phyloP scores from a whole-genome alignment of 2,888 invertebrate species.

The Euplexia lucipara region DNA sequence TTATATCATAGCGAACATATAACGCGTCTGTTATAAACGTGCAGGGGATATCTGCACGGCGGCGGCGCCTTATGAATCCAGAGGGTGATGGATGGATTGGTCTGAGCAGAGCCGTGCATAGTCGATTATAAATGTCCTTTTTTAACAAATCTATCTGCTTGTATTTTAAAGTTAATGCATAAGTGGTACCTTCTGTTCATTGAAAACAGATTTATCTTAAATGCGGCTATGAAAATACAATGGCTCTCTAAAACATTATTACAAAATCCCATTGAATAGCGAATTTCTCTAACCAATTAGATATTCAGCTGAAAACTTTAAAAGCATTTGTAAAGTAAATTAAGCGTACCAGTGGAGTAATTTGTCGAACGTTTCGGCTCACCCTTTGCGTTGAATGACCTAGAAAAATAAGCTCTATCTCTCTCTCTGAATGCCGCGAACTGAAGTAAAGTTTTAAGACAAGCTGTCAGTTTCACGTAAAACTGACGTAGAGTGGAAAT shows the following conservation, averaged over 20 bases:
- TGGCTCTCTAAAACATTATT: constrained; percentile 30
- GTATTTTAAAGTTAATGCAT: constrained; percentile 17
- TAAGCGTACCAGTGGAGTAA: constrained; percentile 80
- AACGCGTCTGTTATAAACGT: constrained; percentile 80
- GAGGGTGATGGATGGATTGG: constrained; percentile 86
- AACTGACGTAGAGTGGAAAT: constrained; percentile 56
- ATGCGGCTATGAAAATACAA: constrained; percentile 10
- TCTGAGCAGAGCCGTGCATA: constrained; percentile 65
- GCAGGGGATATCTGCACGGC: constrained; percentile 78
- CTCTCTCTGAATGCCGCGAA: constrained; percentile 65
- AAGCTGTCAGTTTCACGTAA: constrained; percentile 74
- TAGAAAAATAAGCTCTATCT: constrained; percentile 77
- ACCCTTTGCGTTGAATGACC: constrained; percentile 76
- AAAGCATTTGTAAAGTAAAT: constrained; percentile 85
- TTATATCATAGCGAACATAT: constrained; percentile 66
- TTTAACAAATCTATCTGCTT: constrained; percentile 43
- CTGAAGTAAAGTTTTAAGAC: constrained; percentile 78
- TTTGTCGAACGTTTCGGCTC: constrained; percentile 80
- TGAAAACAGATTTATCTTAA: not conserved
- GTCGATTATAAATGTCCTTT: constrained; percentile 54
- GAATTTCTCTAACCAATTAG: constrained; percentile 69
- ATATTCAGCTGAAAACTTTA: constrained; percentile 77
- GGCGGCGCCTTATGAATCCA: constrained; percentile 83
- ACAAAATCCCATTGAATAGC: constrained; percentile 51
- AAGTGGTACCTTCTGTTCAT: not conserved